phyloP scores from a whole-genome alignment of 2,797 vertebrate species.

The Hoplostethus mediterraneus region DNA sequence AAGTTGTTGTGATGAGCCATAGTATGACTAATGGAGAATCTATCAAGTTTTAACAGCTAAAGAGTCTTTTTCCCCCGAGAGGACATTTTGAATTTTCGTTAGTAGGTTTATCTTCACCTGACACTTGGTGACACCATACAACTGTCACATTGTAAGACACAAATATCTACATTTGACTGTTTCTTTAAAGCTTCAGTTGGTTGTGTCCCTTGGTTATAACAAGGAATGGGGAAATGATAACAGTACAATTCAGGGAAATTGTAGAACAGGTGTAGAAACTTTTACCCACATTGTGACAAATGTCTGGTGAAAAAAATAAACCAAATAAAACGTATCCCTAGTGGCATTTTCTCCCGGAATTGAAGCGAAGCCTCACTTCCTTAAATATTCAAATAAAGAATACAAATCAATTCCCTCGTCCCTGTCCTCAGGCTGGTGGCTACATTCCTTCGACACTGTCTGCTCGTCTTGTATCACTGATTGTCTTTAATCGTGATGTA shows the following conservation, averaged over 20 bases:
- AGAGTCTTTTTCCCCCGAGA: too few relatives aligned
- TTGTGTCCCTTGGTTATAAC: not conserved
- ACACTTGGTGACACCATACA: not conserved
- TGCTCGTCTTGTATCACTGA: not conserved
- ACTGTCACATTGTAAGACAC: not conserved
- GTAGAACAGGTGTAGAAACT: not conserved
- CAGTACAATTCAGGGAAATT: not conserved
- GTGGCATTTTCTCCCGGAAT: not conserved
- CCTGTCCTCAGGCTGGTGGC: not conserved
- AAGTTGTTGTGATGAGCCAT: too few relatives aligned
- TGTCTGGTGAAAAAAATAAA: not conserved
- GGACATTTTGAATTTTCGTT: too few relatives aligned
- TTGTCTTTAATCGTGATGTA: slow-evolving; percentile 27
- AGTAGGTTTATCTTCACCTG: too few relatives aligned
- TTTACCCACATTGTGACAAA: slow-evolving; percentile 14
- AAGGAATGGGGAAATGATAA: slow-evolving; percentile 6
- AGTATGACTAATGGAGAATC: too few relatives aligned
- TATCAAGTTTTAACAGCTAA: too few relatives aligned
- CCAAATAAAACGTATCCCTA: slow-evolving; percentile 14
- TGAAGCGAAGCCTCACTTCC: not conserved
- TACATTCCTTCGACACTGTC: slow-evolving; percentile 15
- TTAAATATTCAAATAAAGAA: slow-evolving; percentile 10
- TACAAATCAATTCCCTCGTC: not conserved
- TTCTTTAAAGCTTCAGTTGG: too few relatives aligned
- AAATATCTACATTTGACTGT: not conserved